phyloP scores from a whole-genome alignment of 2,113 vertebrate species.

The Cinclus cinclus region DNA sequence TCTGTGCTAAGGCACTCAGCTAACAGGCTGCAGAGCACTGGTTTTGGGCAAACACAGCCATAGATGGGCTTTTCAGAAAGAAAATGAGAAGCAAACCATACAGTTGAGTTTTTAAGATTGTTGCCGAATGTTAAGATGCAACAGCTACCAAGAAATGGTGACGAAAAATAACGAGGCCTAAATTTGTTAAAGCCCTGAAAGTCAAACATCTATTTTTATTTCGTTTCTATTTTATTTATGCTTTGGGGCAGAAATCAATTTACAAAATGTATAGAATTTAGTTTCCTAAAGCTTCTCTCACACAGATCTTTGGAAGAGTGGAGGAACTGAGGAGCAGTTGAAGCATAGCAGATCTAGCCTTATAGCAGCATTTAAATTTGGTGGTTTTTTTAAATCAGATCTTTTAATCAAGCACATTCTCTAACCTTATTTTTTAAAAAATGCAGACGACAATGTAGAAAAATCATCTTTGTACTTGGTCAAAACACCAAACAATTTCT shows the following conservation, averaged over 20 bases:
- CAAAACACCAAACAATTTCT: neutral
- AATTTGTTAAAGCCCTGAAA: neutral
- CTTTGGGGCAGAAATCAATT: neutral
- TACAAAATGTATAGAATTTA: neutral
- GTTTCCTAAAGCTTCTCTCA: neutral
- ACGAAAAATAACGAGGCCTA: neutral
- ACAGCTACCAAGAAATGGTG: neutral
- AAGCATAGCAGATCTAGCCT: neutral
- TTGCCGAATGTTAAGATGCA: neutral
- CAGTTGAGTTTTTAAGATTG: neutral
- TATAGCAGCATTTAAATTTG: neutral
- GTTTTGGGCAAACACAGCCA: neutral
- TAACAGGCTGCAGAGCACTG: too few species aligned
- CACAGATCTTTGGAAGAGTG: neutral
- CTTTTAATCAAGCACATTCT: neutral
- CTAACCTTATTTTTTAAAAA: neutral
- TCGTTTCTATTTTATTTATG: neutral
- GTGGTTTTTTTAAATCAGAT: neutral
- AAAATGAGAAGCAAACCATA: neutral
- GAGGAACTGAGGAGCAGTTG: neutral
- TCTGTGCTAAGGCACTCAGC: neutral
- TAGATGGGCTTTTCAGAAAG: neutral
- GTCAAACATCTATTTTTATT: neutral
- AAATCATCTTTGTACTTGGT: neutral
- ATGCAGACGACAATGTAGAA: neutral